Evolutionary conservation across 2,797 vertebrate species (phyloP).

Genomic region (Crocidura indochinensis): DNA sequence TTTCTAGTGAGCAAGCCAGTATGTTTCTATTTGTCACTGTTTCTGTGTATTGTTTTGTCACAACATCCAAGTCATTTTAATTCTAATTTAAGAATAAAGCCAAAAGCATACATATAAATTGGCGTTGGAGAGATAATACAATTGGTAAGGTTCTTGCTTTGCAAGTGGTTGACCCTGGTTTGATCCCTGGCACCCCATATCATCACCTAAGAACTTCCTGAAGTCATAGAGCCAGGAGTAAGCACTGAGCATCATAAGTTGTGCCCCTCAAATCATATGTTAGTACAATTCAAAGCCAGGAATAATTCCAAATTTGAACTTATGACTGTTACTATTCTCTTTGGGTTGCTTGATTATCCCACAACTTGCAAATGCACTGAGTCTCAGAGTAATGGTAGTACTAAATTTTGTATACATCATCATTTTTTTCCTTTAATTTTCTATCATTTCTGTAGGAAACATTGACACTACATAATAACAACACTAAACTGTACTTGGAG

Average conservation of each 20-base stretch:
- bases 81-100: constrained; percentile 15
- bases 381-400: neutral
- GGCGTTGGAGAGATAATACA: no score
- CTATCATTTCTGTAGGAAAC: constrained; percentile 18
- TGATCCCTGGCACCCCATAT: no score
- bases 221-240: no score
- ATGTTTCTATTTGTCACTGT: neutral
- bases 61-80: neutral
- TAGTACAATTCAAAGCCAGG: neutral
- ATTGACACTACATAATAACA: neutral
- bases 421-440: neutral
- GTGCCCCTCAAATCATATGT: neutral
- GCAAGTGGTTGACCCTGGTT: no score
- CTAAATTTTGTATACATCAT: neutral
- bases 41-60: neutral
- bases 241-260: no score
- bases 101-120: neutral
- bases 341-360: constrained; percentile 18
- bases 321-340: neutral
- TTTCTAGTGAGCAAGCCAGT: no score
- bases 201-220: no score
- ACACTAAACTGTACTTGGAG: neutral
- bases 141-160: no score
- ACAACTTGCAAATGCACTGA: neutral
- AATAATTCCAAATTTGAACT: constrained; percentile 39